A percentile compares a stretch with the other conserved stretches of the same genome.
Conservation (phyloP, 2,888 invertebrate genomes). For the Leucozona laternaria region DNA sequence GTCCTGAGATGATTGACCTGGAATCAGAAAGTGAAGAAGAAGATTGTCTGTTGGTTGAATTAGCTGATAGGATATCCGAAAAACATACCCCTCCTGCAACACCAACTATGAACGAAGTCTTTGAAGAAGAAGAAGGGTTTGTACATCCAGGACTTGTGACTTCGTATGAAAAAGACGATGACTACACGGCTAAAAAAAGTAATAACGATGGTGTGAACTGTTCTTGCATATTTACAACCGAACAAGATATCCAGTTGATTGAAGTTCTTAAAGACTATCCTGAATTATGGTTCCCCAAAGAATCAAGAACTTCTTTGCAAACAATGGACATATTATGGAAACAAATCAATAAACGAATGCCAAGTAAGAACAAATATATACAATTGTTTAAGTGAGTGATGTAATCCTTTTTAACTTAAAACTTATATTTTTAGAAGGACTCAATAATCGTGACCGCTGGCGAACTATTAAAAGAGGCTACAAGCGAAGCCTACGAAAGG, state of each 20-base stretch:
- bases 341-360: slow-evolving; percentile 43
- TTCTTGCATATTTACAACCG: slow-evolving; percentile 28
- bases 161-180: slow-evolving; percentile 52
- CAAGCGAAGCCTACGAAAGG: slow-evolving; percentile 78
- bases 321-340: slow-evolving; percentile 32
- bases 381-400: background rate
- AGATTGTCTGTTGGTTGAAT: slow-evolving; percentile 55
- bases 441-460: slow-evolving; percentile 81
- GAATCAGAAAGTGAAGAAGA: slow-evolving; percentile 26
- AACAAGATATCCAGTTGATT: slow-evolving; percentile 47
- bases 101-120: background rate
- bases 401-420: background rate
- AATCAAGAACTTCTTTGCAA: background rate
- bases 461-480: slow-evolving; percentile 81
- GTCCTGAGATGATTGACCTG: background rate
- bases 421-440: slow-evolving; percentile 25
- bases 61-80: slow-evolving; percentile 40
- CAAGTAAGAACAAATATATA: slow-evolving; percentile 36
- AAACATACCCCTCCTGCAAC: slow-evolving; percentile 6
- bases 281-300: slow-evolving; percentile 50
- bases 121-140: slow-evolving; percentile 61
- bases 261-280: slow-evolving; percentile 37
- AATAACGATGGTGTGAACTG: background rate
- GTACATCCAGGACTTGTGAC: slow-evolving; percentile 37
- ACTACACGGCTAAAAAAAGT: background rate